Conservation (phyloP, 2,113 vertebrate genomes). For the Psophia crepitans region DNA sequence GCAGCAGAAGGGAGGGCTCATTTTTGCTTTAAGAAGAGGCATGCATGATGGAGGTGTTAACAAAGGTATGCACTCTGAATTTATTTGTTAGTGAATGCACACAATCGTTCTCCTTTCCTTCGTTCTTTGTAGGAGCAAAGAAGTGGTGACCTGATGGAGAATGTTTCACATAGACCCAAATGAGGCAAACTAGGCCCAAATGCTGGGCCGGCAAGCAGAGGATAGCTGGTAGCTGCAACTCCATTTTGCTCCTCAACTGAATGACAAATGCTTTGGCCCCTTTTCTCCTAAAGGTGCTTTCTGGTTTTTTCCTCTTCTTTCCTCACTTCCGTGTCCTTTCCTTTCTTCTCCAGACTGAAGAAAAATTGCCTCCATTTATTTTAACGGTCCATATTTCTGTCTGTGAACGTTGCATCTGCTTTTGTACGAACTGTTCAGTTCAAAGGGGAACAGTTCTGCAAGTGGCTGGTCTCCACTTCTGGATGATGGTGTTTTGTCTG, state of each 20-base stretch:
- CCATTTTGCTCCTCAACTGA: not conserved
- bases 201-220: not conserved
- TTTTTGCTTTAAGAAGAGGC: not conserved
- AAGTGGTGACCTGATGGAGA: not conserved
- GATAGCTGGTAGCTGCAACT: not conserved
- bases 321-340: not conserved
- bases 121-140: not conserved
- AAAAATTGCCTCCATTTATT: not conserved
- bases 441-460: not conserved
- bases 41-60: not conserved
- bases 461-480: not conserved
- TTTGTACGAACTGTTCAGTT: conserved; percentile 25
- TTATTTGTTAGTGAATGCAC: not conserved
- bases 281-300: not conserved
- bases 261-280: not conserved
- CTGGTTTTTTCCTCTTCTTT: not conserved
- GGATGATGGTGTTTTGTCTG: conserved; percentile 40
- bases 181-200: not conserved
- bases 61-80: not conserved
- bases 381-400: not conserved
- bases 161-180: not conserved
- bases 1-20: not conserved
- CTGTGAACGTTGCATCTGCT: not conserved
- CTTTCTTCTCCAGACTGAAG: not conserved
- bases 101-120: not conserved